Evolutionary conservation across 2,888 invertebrate genomes (phyloP), one percentile per base, ranked within the genome.

Genomic region (Parelbella ahira): DNA sequence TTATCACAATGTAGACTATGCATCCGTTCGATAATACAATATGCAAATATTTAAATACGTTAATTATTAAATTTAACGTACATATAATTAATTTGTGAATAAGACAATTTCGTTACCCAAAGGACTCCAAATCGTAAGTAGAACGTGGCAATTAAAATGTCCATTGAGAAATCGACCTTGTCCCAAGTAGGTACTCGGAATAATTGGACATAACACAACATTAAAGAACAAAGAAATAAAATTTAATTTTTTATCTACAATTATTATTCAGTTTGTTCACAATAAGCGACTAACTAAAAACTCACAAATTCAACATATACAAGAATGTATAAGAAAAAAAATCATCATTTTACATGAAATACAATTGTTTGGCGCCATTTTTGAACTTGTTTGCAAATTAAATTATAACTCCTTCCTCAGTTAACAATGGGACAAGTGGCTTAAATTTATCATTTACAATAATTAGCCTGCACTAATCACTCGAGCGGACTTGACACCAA

Each of bases 401-500:
- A n/a, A n/a, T n/a, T n/a, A n/a, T n/a, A n/a, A n/a, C n/a, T n/a
- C n/a, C n/a, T n/a, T n/a, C n/a, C n/a, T n/a, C n/a, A n/a, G 25
- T 34, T 7, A 4, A n/a, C 13, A 21, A 5, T 29, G 12, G 12
- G 8, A 27, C 28, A 28, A 25, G 21, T 18, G 7, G 6, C 4
- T 11, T 11, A 11, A 19, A 36, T 6, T 9, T 66, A 66, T 54
- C 63, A 67, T 63, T 69, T 55, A 63, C 63, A 70, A 70, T 67
- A 67, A 65, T 68, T 63, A 61, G 53, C 59, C 52, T 55, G 60
- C 57, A 56, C 57, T 66, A 69, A 72, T 77, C 72, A 73, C 57
- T 53, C 45, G 42, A 51, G 49, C 67, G 80, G 74, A 81, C 83
- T 83, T 83, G 82, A 82, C 81, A 81, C 63, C 53, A 65, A 74